These are phyloP conservation scores for Psittacus erithacus DNA, from an alignment of 2,113 vertebrate species.

Conservation along the genomic window DNA sequence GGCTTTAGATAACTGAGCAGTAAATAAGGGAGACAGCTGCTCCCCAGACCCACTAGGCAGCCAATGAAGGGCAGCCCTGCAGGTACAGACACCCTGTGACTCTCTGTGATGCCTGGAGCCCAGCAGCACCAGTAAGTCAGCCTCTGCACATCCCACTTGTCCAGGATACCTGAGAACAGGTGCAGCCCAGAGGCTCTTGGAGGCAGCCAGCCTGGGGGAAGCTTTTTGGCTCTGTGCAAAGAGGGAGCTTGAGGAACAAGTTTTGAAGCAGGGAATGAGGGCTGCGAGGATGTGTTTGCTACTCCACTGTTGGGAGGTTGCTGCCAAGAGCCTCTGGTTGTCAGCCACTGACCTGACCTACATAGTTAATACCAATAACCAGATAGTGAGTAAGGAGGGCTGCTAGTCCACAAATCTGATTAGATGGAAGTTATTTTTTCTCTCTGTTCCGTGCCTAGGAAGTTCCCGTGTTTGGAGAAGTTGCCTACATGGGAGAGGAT, in stretches of 20 bases:
- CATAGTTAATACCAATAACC: conserved; percentile 16
- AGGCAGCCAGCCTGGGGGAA: neutral
- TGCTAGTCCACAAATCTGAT: neutral
- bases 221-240: neutral
- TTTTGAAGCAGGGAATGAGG: neutral
- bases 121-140: fast-evolving
- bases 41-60: neutral
- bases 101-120: fast-evolving
- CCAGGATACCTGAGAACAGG: fast-evolving
- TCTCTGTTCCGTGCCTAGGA: neutral
- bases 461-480: neutral
- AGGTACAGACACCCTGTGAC: neutral
- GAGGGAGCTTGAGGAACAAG: neutral
- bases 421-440: neutral
- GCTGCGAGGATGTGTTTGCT: neutral
- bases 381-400: neutral
- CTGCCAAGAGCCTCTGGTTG: neutral
- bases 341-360: conserved; percentile 9
- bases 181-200: neutral
- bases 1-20: neutral
- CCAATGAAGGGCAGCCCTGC: neutral
- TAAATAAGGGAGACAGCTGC: neutral
- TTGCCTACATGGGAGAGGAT: fast-evolving
- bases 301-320: neutral
- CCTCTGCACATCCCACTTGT: fast-evolving